Evolutionary conservation across 2,888 invertebrate genomes (phyloP), one percentile per base, ranked within the genome.

Genomic region (Sinohyriopsis cumingii): DNA sequence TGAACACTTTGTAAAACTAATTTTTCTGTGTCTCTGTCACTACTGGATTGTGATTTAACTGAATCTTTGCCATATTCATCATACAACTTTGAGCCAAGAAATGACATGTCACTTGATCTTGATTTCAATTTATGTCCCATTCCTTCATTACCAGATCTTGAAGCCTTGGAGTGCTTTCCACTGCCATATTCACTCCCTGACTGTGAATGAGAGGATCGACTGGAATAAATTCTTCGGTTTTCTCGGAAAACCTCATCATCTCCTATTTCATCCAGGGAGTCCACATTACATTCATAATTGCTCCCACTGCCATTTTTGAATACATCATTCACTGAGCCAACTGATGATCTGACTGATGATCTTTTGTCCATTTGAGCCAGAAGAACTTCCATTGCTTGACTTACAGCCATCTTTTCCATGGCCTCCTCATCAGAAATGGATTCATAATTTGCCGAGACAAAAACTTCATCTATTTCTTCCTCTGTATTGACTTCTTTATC

Each of bases 371-470:
- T 78, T 63, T 84, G 82, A 24, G 71, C 78, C n/a, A 86, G 73
- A 59, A 86, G 75, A 67, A 80, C 78, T 66, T 84, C 83, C 84
- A 86, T 83, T 65, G 85, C 84, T 54, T 73, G 66, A 63, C 78
- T 82, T 15, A 85, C 75, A 4, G 86, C 84, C 9, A 76, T 78
- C 69, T 82, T 83, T 63, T 81, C 82, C 70, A 78, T 69, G 53
- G 71, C 68, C 12, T 72, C 77, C 55, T 77, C 79, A 20, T 75
- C 60, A 24, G 67, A n/a, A 5, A 68, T 57, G 25, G 67, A 69
- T 55, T 68, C 72, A 59, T 78, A 74, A 25, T 79, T 79, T 7
- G 78, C 80, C 24, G 71, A 65, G 15, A 75, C 69, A 63, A 77
- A 76, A 3, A 69, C 72, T 57, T 77, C 76, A 33, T 76, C 76